Conservation (phyloP, 2,797 vertebrate genomes). For the Onychomys arenicola region DNA sequence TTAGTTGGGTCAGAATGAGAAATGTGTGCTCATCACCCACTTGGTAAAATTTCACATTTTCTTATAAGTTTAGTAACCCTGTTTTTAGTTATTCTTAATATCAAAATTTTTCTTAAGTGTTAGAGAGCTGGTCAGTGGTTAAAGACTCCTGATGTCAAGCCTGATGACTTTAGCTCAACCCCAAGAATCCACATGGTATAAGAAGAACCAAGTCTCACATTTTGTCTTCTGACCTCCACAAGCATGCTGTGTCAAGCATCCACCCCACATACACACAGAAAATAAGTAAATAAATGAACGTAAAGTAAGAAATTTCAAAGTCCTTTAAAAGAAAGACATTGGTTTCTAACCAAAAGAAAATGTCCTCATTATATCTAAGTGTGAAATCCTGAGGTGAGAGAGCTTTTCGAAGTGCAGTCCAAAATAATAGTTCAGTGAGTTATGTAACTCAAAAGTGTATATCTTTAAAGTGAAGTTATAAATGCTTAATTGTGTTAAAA, state of each 20-base stretch:
- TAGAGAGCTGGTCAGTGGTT: neutral
- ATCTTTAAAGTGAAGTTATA: slow-evolving; percentile 75
- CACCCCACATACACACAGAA: neutral
- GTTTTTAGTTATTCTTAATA: slow-evolving; percentile 55
- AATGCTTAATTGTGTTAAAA: slow-evolving; percentile 81
- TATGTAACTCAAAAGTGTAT: slow-evolving; percentile 74
- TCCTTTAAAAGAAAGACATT: slow-evolving; percentile 44
- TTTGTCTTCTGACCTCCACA: neutral
- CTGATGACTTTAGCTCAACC: neutral
- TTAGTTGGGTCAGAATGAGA: slow-evolving; percentile 52
- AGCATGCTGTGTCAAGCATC: neutral
- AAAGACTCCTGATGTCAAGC: neutral
- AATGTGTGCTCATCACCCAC: slow-evolving; percentile 52
- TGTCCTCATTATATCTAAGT: slow-evolving; percentile 61
- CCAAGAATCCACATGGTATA: neutral
- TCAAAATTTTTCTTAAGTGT: slow-evolving; percentile 13
- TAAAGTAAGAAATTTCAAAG: neutral
- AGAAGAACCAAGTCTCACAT: neutral
- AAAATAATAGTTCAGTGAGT: slow-evolving; percentile 65
- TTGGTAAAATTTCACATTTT: slow-evolving; percentile 60
- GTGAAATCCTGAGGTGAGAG: slow-evolving; percentile 50
- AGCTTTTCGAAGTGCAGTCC: slow-evolving; percentile 43
- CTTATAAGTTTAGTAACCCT: slow-evolving; percentile 40
- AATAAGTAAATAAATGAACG: neutral
- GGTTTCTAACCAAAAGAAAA: slow-evolving; percentile 57